Evolutionary conservation across 2,113 vertebrate genomes (phyloP).

Genomic region (Etheostoma cragini): DNA sequence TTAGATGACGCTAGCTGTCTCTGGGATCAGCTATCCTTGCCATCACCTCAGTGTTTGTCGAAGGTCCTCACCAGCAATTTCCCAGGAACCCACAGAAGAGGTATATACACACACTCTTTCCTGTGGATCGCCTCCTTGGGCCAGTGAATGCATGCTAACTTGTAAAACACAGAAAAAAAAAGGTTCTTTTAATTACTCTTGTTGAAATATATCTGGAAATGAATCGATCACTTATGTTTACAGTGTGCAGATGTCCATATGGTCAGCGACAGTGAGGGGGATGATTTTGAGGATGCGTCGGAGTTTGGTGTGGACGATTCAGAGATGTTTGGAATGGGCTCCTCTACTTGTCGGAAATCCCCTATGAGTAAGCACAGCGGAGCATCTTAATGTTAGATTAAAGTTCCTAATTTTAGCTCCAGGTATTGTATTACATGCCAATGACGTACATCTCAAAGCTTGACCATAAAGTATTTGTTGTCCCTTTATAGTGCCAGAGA

Average conservation of each 20-base stretch:
- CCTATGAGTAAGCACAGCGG: slow-evolving; percentile 92
- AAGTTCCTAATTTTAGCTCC: background rate
- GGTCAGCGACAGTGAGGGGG: slow-evolving; percentile 98
- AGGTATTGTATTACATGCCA: background rate
- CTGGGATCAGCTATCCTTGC: slow-evolving; percentile 94
- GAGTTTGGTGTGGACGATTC: slow-evolving; percentile 98
- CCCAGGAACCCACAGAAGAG: slow-evolving; percentile 94
- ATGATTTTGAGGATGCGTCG: slow-evolving; percentile 98
- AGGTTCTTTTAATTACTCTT: slow-evolving; percentile 4
- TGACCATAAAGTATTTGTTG: background rate
- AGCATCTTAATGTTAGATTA: background rate
- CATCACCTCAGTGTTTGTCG: slow-evolving; percentile 96
- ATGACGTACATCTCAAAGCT: background rate
- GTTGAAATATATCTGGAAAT: background rate
- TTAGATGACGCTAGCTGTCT: slow-evolving; percentile 93
- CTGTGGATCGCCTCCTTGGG: slow-evolving; percentile 3
- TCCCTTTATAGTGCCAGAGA: slow-evolving; percentile 93
- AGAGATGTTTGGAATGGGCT: slow-evolving; percentile 96
- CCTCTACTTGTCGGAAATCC: slow-evolving; percentile 93
- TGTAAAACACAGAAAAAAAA: background rate
- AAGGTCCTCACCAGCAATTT: slow-evolving; percentile 90
- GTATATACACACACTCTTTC: slow-evolving; percentile 70
- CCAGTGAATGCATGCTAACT: slow-evolving; percentile 3
- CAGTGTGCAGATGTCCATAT: slow-evolving; percentile 98
- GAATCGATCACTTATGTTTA: slow-evolving; percentile 17